Evolutionary conservation across 2,888 invertebrate species (phyloP), one percentile per base, ranked within the genome.

Genomic region (Onchidella celtica): DNA sequence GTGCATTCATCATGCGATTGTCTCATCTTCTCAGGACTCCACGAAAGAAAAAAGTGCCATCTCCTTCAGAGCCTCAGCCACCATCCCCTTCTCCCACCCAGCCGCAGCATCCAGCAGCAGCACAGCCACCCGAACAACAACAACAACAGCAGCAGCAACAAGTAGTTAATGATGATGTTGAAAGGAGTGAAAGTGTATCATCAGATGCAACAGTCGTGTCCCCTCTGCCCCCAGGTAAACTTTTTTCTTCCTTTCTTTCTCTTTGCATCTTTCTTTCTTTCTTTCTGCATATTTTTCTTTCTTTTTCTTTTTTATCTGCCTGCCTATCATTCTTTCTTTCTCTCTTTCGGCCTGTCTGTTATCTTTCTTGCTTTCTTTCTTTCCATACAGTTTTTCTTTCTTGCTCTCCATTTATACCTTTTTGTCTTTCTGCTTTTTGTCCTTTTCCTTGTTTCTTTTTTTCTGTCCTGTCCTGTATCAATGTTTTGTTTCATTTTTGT

Each of bases 31-130:
- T 6, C 24, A 81, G 76, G 36, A 68, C 81, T 21, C 78, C 80
- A 3, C 84, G 79, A 47, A 74, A 84, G 59, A 79, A 82, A 66
- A 87, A 87, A 80, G 70, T 83, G 32, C 75, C 83, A 0, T 87
- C 88, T 9, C 88, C 89, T 17, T 82, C 87, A 34, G 87, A 87
- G 78, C 79, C 85, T 59, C 85, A 87, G 76, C 74, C 85, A 68
- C 84, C 84, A 38, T 74, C 79, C 24, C 38, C 47, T 6, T 72
- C 66, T 11, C 36, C 73, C 3, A 59, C 79, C 55, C 59, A 24
- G 57, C 27, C 57, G n/a, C 61, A 76, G 55, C 66, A 29, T 6
- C 68, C 74, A 1, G 63, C 59, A 24, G 73, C 77, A 34, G 34
- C 65, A 14, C 29, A 61, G 11, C 32, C 73, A 38, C 24, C n/a